Evolutionary conservation across 2,113 vertebrate genomes (phyloP).

Genomic region (Sylvia atricapilla): DNA sequence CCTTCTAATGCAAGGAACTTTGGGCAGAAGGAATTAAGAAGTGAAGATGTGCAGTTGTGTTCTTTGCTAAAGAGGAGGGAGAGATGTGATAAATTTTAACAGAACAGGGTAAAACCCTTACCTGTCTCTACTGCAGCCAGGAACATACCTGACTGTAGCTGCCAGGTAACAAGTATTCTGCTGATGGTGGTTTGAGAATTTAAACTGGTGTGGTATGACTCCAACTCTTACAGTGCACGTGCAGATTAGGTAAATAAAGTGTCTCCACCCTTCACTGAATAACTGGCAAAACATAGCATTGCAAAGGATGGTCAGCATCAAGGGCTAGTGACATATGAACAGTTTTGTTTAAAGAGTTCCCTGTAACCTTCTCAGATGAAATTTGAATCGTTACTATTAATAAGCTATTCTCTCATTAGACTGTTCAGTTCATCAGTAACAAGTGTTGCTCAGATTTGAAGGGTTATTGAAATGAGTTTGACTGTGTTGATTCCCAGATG

Average conservation of each 20-base stretch:
- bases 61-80: background rate
- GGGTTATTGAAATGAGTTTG: background rate
- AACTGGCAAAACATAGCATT: background rate
- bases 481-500: background rate
- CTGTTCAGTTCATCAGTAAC: background rate
- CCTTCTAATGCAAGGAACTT: background rate
- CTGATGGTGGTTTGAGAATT: background rate
- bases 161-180: background rate
- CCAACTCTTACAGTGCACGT: background rate
- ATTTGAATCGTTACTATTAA: constrained; percentile 42
- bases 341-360: constrained; percentile 5
- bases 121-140: background rate
- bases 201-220: background rate
- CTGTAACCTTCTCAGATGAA: constrained; percentile 37
- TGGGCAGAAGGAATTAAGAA: background rate
- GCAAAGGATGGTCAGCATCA: background rate
- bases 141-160: background rate
- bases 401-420: constrained; percentile 37
- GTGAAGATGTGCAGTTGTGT: background rate
- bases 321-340: background rate
- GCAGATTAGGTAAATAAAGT: background rate
- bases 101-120: background rate
- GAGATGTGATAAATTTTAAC: background rate
- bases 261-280: background rate
- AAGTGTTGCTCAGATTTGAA: background rate